These are phyloP conservation scores for Olivierus martensii DNA, from an alignment of 1,140 invertebrate species.

Conservation along the genomic window DNA sequence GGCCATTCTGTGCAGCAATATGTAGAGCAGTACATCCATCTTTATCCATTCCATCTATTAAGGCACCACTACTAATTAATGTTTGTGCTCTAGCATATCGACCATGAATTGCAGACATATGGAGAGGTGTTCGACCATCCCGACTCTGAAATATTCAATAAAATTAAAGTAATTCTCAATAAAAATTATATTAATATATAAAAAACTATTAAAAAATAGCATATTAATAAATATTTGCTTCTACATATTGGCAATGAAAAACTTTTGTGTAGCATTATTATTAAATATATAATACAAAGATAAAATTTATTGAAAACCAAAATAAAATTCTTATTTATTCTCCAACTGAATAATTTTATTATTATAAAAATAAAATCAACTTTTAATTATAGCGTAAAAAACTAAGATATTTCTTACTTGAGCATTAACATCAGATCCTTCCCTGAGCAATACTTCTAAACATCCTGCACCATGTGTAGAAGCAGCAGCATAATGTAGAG, in stretches of 20 bases:
- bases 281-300: too few species aligned
- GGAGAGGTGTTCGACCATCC: constrained; percentile 47
- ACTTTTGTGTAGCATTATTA: too few species aligned
- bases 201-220: too few species aligned
- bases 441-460: constrained; percentile 39
- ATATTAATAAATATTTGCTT: too few species aligned
- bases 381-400: background rate
- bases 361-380: too few species aligned
- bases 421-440: constrained; percentile 40
- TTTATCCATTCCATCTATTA: constrained; percentile 11
- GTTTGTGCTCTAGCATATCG: constrained; percentile 47
- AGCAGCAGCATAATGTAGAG: constrained; percentile 47
- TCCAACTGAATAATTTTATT: too few species aligned
- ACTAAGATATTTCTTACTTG: constrained; percentile 23
- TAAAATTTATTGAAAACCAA: too few species aligned
- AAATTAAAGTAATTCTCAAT: too few species aligned
- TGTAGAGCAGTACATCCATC: constrained; percentile 39
- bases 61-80: constrained; percentile 31
- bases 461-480: constrained; percentile 46
- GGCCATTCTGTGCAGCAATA: constrained; percentile 39
- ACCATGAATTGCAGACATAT: constrained; percentile 50
- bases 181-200: too few species aligned
- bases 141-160: constrained; percentile 32
- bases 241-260: too few species aligned
- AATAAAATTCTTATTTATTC: too few species aligned